Base-by-base conservation (phyloP, 2,113 vertebrate genomes). In the Dicentrarchus labrax region DNA sequence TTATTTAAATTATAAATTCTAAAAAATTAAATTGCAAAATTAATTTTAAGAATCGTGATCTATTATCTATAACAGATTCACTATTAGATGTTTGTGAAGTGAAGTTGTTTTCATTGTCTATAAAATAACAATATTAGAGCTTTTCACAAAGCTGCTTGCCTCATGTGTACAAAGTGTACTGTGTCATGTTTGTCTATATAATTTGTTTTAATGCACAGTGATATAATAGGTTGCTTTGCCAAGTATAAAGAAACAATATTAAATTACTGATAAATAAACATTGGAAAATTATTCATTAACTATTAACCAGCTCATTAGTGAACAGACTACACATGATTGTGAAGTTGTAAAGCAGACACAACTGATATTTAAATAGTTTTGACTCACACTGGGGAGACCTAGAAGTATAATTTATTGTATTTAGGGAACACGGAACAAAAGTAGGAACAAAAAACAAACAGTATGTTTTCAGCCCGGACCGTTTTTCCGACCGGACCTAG, bases 401-500 rank as follows among this genome's bases (percentile, higher is more conserved):
- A 30, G 30, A 30, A 30, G 30, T 30, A 30, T 3, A 30, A 30
- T 30, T 2, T 30, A 30, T 2, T 30, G 8, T 4, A 11, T 24
- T 36, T 21, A 70, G 36, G 2, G 30, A 30, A 30, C 30, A 30
- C 30, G 2, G 4, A n/a, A 59, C 8, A 57, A 11, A 24, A 19
- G 22, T 47, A 76, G 66, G 87, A 90, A 83, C 73, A 0, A 69
- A 45, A 39, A 0, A 0, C 22, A 30, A 30, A 30, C 30, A 0
- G 2, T 24, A 4, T 76, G 75, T 90, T 89, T 89, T 74, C 73
- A 4, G 10, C 45, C 30, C 83, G 90, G 4, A 50, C 79, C 17
- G 0, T 48, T 73, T 85, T 87, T 2, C 0, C 0, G 0, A 59
- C 30, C 77, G 92, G 83, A 93, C 87, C 43, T 0, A 8, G 4